Conservation (phyloP, 2,888 invertebrate species). For the Scotopteryx bipunctaria region DNA sequence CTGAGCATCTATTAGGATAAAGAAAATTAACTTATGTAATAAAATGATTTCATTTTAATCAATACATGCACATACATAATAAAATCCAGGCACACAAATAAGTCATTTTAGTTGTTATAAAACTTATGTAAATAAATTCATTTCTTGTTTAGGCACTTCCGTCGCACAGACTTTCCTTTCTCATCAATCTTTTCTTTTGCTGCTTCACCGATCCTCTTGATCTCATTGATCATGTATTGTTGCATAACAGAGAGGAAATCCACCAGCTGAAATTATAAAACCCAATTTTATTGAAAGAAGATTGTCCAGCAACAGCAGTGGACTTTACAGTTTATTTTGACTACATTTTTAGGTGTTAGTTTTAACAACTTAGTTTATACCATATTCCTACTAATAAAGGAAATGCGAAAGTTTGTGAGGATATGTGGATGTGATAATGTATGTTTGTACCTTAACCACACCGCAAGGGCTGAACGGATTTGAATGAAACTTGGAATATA, state of each 20-base stretch:
- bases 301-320: too few species aligned
- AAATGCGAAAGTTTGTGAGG: too few species aligned
- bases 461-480: too few species aligned
- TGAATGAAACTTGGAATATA: too few species aligned
- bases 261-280: slow-evolving; percentile 65
- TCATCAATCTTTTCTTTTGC: slow-evolving; percentile 62
- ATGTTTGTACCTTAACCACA: too few species aligned
- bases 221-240: slow-evolving; percentile 72
- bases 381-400: too few species aligned
- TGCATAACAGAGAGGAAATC: slow-evolving; percentile 77
- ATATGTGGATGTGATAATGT: too few species aligned
- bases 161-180: slow-evolving; percentile 51
- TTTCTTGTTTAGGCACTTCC: slow-evolving; percentile 53
- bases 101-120: slow-evolving; percentile 1
- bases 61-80: not conserved
- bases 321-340: too few species aligned
- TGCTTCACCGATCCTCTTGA: slow-evolving; percentile 56
- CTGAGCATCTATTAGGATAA: too few species aligned
- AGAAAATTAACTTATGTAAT: too few species aligned
- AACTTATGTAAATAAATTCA: slow-evolving; percentile 28
- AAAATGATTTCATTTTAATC: not conserved
- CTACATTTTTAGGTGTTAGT: too few species aligned
- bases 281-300: not conserved
- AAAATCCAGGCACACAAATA: slow-evolving; percentile 1
- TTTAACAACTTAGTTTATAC: too few species aligned